Conservation (phyloP, 2,888 invertebrate genomes). For the Cyclophora albipunctata region DNA sequence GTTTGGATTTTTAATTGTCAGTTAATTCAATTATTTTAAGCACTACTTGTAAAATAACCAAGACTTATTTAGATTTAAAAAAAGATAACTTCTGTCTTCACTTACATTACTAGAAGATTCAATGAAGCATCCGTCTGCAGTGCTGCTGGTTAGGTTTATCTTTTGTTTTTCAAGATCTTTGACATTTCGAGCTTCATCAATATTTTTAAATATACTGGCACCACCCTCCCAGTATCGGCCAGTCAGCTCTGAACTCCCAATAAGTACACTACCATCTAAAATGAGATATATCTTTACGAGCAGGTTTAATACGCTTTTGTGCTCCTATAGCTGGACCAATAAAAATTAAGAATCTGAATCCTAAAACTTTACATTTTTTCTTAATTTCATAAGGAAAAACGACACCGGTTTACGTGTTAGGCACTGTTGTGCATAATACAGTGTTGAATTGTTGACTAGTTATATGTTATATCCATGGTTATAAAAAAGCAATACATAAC, state of each 20-base stretch:
- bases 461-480: no score
- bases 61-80: no score
- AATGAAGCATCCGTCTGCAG: constrained; percentile 63
- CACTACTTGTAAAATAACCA: no score
- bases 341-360: not conserved
- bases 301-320: not conserved
- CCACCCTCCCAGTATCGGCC: constrained; percentile 69
- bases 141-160: constrained; percentile 48
- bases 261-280: constrained; percentile 57
- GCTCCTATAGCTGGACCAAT: not conserved
- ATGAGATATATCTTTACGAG: constrained; percentile 1
- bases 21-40: not conserved
- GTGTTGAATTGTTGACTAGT: no score
- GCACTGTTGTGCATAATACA: no score
- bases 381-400: no score
- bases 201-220: constrained; percentile 41
- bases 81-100: constrained; percentile 14
- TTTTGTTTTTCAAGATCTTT: constrained; percentile 33
- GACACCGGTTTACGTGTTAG: no score
- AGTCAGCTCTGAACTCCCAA: constrained; percentile 65
- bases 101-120: constrained; percentile 53
- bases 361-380: no score
- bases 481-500: no score
- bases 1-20: no score
- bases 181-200: constrained; percentile 32